A percentile compares a stretch with the other conserved stretches of the same genome.
Evolutionary conservation across 2,797 vertebrate species (phyloP).

Genomic region (Bryconaethiops microstoma): DNA sequence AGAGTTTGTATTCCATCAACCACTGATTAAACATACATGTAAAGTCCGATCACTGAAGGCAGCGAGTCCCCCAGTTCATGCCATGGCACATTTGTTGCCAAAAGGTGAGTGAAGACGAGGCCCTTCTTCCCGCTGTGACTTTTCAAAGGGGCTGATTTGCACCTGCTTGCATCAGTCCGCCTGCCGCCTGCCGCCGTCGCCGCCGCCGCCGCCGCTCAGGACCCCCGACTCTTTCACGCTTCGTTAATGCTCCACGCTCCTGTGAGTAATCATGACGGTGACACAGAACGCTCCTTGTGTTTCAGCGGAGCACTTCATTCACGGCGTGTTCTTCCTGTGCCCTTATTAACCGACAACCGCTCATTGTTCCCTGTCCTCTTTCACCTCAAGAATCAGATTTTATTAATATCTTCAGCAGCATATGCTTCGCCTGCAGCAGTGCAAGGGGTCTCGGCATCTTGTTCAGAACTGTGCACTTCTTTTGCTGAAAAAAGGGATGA

Average conservation of each 20-base stretch:
- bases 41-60: not conserved
- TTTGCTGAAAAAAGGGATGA: not conserved
- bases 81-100: not conserved
- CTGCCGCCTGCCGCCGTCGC: too few species aligned
- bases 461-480: not conserved
- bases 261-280: not conserved
- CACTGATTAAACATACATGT: not conserved
- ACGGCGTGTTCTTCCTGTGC: not conserved
- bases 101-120: not conserved
- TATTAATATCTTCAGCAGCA: not conserved
- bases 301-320: not conserved
- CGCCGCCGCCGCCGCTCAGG: not conserved
- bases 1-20: not conserved
- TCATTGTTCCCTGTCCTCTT: not conserved
- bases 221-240: not conserved
- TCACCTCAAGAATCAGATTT: not conserved
- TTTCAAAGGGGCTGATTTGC: not conserved
- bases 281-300: not conserved
- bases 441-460: not conserved
- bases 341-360: not conserved
- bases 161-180: slow-evolving; percentile 11
- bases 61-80: not conserved
- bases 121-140: not conserved
- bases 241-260: not conserved
- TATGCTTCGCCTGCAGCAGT: slow-evolving; percentile 3